Percentiles rank a stretch among this genome's conserved stretches.
Conservation (phyloP, 2,888 invertebrate genomes). For the Drosophila niveifrons region DNA sequence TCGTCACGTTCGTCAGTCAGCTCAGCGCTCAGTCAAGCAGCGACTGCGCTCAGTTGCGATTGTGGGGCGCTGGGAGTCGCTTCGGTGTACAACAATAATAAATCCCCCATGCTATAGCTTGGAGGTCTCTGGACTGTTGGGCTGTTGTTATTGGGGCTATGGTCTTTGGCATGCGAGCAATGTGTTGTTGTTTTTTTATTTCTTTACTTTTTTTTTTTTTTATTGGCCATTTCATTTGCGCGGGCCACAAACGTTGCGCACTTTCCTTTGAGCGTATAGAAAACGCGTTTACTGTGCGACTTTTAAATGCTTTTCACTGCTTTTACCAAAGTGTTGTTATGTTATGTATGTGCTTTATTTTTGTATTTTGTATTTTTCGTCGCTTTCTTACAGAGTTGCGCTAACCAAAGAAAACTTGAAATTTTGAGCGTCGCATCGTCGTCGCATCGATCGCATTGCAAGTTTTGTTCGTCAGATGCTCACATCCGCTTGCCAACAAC, state of each 20-base stretch:
- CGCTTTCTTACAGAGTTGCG: conserved; percentile 74
- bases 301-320: conserved; percentile 69
- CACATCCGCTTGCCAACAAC: conserved; percentile 58
- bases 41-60: conserved; percentile 29
- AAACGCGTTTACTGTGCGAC: conserved; percentile 58
- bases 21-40: neutral
- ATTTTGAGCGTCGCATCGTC: conserved; percentile 51
- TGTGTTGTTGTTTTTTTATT: conserved; percentile 19
- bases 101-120: neutral
- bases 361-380: conserved; percentile 23
- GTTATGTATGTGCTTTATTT: conserved; percentile 19
- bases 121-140: conserved; percentile 18
- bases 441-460: conserved; percentile 57
- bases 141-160: conserved; percentile 23
- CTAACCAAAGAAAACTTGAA: conserved; percentile 68
- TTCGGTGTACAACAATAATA: conserved; percentile 28
- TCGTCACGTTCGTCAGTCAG: conserved; percentile 56
- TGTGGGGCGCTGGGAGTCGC: conserved; percentile 42
- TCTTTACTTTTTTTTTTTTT: conserved; percentile 34
- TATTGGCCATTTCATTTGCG: conserved; percentile 71
- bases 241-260: conserved; percentile 44
- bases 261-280: conserved; percentile 65
- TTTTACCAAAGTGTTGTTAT: conserved; percentile 54
- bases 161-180: conserved; percentile 44
- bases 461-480: conserved; percentile 62